A percentile compares a stretch with the other conserved stretches of the same genome.
These are phyloP conservation scores for Semaprochilodus insignis DNA, from an alignment of 2,797 vertebrate genomes.

Conservation along the genomic window DNA sequence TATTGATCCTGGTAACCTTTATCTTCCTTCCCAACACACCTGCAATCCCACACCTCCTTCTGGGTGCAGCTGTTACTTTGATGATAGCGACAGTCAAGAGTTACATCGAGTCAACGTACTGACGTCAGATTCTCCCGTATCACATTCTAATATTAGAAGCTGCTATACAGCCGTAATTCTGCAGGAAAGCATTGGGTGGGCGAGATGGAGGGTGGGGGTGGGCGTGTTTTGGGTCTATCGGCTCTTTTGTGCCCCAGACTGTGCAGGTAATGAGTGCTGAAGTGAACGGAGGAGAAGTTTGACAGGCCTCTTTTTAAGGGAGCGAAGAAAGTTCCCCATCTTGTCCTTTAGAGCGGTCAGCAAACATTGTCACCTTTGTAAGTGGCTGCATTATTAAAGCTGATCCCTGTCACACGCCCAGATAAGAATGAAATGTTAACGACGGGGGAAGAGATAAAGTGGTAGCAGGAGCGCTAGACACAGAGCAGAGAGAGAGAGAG, in stretches of 20 bases:
- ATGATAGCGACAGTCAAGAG: neutral
- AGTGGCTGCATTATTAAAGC: constrained; percentile 70
- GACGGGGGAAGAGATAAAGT: constrained; percentile 56
- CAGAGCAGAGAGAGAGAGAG: neutral
- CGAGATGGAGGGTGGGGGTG: neutral
- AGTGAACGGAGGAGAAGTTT: constrained; percentile 46
- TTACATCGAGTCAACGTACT: neutral
- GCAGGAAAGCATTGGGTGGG: constrained; percentile 24
- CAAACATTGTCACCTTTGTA: constrained; percentile 66
- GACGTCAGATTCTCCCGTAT: constrained; percentile 39
- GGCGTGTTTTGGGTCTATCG: neutral
- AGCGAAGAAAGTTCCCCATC: constrained; percentile 49
- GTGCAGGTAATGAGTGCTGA: constrained; percentile 50
- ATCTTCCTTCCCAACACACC: no score
- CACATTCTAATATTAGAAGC: constrained; percentile 33
- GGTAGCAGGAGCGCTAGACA: no score
- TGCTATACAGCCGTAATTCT: constrained; percentile 32
- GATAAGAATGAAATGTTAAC: constrained; percentile 63
- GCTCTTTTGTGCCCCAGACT: neutral
- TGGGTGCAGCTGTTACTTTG: no score
- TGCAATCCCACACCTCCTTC: no score
- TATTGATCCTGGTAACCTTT: no score
- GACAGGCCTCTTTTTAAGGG: constrained; percentile 57
- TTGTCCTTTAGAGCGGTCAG: constrained; percentile 63
- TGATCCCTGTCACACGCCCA: constrained; percentile 65